phyloP scores from a whole-genome alignment of 1,140 invertebrate genomes.

The Philotrypesis tridentata region DNA sequence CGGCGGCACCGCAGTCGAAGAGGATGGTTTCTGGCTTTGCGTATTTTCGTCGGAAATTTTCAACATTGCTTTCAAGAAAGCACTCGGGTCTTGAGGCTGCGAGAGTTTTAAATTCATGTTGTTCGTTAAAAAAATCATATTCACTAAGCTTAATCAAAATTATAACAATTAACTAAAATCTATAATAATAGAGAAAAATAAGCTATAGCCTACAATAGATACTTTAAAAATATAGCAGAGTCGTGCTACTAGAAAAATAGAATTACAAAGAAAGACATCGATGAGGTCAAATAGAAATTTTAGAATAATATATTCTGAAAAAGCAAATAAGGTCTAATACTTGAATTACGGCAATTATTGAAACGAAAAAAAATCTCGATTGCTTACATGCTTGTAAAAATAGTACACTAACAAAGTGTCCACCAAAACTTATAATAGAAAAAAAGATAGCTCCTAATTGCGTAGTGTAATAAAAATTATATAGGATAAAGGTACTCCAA shows the following conservation, averaged over 20 bases:
- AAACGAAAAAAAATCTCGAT: not conserved
- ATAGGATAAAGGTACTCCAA: no score
- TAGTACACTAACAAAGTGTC: no score
- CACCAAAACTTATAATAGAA: not conserved
- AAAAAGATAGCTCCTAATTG: not conserved
- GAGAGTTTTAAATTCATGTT: slow-evolving; percentile 49
- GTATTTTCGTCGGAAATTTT: slow-evolving; percentile 66
- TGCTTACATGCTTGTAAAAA: not conserved
- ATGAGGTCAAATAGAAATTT: not conserved
- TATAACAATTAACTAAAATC: slow-evolving; percentile 4
- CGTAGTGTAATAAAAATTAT: not conserved
- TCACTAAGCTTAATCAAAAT: not conserved
- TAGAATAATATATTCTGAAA: not conserved
- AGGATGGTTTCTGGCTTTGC: slow-evolving; percentile 46
- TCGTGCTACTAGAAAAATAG: no score
- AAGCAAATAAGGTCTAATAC: no score
- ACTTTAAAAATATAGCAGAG: no score
- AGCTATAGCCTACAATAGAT: not conserved
- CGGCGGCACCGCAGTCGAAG: slow-evolving; percentile 40
- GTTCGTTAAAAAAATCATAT: slow-evolving; percentile 30
- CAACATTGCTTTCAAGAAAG: slow-evolving; percentile 68
- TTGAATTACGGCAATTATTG: not conserved
- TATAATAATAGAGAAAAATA: not conserved
- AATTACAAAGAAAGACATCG: no score
- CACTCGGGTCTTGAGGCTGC: slow-evolving; percentile 68